Evolutionary conservation across 2,888 invertebrate species (phyloP).

Genomic region (Adineta ricciae): DNA sequence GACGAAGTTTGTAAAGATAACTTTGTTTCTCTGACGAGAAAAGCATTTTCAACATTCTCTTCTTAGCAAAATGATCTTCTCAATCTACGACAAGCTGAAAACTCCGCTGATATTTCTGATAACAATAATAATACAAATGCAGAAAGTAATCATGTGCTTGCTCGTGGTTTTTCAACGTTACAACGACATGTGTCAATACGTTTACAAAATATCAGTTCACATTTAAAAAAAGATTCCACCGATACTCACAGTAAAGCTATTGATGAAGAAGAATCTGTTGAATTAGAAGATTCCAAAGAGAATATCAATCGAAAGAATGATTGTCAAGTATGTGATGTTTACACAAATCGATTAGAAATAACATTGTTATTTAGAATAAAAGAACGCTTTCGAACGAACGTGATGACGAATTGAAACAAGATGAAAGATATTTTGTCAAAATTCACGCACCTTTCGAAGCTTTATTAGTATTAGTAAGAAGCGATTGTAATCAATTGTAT

Average conservation of each 20-base stretch:
- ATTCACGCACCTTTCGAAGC: slow-evolving; percentile 20
- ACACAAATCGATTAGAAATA: too few relatives aligned
- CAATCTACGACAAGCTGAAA: not conserved
- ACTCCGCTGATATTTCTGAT: not conserved
- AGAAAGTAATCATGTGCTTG: not conserved
- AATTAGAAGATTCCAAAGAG: not conserved
- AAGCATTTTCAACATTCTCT: not conserved
- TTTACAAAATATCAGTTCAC: slow-evolving; percentile 10
- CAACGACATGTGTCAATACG: not conserved
- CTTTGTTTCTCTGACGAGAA: not conserved
- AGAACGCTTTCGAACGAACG: not conserved
- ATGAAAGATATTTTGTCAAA: slow-evolving; percentile 18
- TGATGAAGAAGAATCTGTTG: not conserved
- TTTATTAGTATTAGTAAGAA: not conserved
- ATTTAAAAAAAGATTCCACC: not conserved
- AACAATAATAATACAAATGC: not conserved
- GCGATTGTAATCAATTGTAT: not conserved
- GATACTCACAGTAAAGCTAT: not conserved
- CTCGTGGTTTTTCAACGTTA: not conserved
- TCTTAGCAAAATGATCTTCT: slow-evolving; percentile 1
- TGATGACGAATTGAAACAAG: not conserved
- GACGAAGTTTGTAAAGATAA: not conserved
- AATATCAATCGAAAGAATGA: not conserved
- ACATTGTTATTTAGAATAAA: too few relatives aligned
- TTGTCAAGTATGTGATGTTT: not conserved